Percentiles rank a stretch among this genome's conserved stretches.
Conservation (phyloP, 30 jellyfish, hydroid and myxozoan genomes). For the Catostylus mosaicus region DNA sequence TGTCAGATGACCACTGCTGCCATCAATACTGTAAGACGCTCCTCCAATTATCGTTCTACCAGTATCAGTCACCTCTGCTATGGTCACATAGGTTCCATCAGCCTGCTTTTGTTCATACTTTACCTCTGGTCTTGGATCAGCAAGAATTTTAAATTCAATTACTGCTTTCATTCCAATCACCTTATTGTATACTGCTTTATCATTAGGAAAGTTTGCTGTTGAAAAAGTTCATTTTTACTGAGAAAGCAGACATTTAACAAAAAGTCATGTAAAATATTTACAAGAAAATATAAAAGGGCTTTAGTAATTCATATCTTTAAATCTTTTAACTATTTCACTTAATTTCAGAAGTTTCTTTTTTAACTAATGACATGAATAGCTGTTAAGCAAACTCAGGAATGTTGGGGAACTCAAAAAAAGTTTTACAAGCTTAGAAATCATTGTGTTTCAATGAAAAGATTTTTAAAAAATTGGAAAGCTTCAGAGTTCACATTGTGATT, state of each 20-base stretch:
- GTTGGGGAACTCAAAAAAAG: too few relatives aligned
- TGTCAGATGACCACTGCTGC: conserved; percentile 16
- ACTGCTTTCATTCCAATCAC: conserved; percentile 17
- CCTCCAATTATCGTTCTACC: neutral
- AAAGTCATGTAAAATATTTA: neutral
- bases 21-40: neutral
- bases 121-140: conserved; percentile 42
- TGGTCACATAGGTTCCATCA: conserved; percentile 10
- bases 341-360: neutral
- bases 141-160: neutral
- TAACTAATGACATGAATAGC: too few relatives aligned
- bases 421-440: too few relatives aligned
- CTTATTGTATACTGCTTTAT: conserved; percentile 11
- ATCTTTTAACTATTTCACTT: neutral
- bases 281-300: neutral
- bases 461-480: too few relatives aligned
- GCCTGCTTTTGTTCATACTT: neutral
- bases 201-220: conserved; percentile 16
- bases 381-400: too few relatives aligned
- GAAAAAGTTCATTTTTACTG: neutral
- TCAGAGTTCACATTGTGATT: too few relatives aligned
- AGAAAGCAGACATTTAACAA: neutral
- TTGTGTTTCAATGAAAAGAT: too few relatives aligned
- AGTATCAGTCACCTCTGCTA: conserved; percentile 3
- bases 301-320: neutral